Evolutionary conservation across 2,113 vertebrate species (phyloP).

Genomic region (Garra rufa): DNA sequence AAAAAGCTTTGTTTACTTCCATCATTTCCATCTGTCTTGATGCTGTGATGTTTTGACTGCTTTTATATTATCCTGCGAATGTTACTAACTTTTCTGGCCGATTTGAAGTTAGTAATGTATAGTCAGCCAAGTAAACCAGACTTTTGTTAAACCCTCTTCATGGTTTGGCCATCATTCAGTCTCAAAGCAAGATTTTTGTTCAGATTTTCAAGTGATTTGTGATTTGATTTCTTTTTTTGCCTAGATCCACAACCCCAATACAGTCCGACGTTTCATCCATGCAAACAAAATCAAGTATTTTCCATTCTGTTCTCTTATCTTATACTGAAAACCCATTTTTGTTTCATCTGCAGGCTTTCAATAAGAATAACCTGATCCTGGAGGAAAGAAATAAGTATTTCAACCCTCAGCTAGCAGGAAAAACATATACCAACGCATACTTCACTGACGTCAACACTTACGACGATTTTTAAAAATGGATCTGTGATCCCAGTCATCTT

Average conservation of each 20-base stretch:
- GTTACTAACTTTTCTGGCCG: background rate
- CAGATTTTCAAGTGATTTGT: constrained; percentile 20
- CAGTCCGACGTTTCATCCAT: background rate
- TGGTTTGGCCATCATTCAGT: constrained; percentile 22
- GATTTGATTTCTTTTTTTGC: constrained; percentile 26
- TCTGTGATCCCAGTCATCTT: constrained; percentile 50
- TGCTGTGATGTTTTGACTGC: constrained; percentile 3
- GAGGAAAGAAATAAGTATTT: constrained; percentile 99
- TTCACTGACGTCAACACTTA: constrained; percentile 98
- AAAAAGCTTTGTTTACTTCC: background rate
- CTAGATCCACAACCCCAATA: constrained; percentile 4
- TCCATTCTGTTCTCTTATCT: background rate
- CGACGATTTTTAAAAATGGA: constrained; percentile 88
- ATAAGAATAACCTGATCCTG: constrained; percentile 98
- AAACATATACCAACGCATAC: constrained; percentile 96
- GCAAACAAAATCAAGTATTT: background rate
- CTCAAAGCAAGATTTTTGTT: background rate
- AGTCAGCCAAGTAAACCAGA: constrained; percentile 4
- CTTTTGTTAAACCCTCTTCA: constrained; percentile 23
- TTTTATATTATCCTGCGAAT: background rate
- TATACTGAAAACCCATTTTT: constrained; percentile 34
- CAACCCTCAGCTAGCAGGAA: constrained; percentile 93
- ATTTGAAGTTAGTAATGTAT: background rate
- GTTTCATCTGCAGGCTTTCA: constrained; percentile 86
- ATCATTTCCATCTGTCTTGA: background rate